A percentile compares a stretch with the other conserved stretches of the same genome.
Conservation (phyloP, 2,888 invertebrate species). For the Rhabditoides inermis region DNA sequence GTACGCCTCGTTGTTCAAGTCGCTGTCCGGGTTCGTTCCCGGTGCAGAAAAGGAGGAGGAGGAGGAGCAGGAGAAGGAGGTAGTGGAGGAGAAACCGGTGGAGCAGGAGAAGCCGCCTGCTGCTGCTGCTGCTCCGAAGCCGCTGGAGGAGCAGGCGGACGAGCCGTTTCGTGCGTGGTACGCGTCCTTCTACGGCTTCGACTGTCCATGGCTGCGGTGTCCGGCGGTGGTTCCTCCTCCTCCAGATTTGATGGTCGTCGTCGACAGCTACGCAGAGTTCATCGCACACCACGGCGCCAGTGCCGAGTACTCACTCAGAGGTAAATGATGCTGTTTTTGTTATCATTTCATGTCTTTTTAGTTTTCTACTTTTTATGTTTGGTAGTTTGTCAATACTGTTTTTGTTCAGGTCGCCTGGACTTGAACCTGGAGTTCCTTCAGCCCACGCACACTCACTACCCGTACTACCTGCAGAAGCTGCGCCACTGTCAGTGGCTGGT, state of each 20-base stretch:
- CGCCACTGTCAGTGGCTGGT: slow-evolving; percentile 18
- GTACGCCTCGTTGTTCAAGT: slow-evolving; percentile 43
- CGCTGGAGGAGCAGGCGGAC: not conserved
- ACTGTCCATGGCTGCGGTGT: slow-evolving; percentile 19
- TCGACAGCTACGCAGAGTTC: slow-evolving; percentile 92
- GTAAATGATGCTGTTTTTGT: too few relatives aligned
- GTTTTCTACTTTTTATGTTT: not conserved
- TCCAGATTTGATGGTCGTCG: slow-evolving; percentile 73
- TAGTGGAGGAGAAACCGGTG: not conserved
- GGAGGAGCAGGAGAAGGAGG: slow-evolving; percentile 3
- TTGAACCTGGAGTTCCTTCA: slow-evolving; percentile 79
- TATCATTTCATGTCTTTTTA: not conserved
- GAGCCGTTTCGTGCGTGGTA: slow-evolving; percentile 23
- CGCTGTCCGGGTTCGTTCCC: too few relatives aligned
- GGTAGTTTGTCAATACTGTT: not conserved
- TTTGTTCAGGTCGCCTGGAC: slow-evolving; percentile 57
- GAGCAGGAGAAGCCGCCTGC: not conserved
- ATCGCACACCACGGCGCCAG: slow-evolving; percentile 88
- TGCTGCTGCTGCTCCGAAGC: not conserved
- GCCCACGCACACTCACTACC: slow-evolving; percentile 68
- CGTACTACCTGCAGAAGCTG: slow-evolving; percentile 64
- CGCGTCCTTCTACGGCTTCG: slow-evolving; percentile 14
- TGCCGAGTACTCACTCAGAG: slow-evolving; percentile 66
- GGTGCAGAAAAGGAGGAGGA: slow-evolving; percentile 10
- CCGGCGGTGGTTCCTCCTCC: slow-evolving; percentile 61